Evolutionary conservation across 2,113 vertebrate species (phyloP).

Genomic region (Paedocypris sp.): DNA sequence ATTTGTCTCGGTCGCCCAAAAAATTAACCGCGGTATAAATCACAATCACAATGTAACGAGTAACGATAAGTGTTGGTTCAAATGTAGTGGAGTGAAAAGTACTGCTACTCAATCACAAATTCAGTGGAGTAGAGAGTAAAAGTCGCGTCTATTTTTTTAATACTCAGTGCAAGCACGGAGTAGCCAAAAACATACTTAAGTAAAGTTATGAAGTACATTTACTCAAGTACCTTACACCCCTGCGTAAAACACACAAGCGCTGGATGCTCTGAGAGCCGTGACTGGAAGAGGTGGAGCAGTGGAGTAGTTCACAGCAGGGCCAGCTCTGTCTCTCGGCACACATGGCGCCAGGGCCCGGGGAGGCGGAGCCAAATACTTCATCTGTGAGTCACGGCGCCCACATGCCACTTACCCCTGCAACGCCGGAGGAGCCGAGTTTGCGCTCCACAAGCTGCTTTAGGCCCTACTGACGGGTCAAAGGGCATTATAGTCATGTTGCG

Average conservation of each 20-base stretch:
- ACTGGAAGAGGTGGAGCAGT: constrained; percentile 24
- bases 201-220: no score
- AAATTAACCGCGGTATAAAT: no score
- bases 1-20: no score
- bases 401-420: not conserved
- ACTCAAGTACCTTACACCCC: no score
- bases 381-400: constrained; percentile 56
- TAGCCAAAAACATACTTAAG: no score
- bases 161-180: no score
- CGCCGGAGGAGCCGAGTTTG: not conserved
- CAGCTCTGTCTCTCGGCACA: constrained; percentile 18
- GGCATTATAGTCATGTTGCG: not conserved
- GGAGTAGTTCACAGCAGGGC: constrained; percentile 32
- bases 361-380: constrained; percentile 59
- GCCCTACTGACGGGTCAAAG: not conserved
- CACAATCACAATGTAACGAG: no score
- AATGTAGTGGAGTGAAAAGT: no score
- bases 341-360: constrained; percentile 33
- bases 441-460: not conserved
- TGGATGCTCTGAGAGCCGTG: not conserved
- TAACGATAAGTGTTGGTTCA: no score
- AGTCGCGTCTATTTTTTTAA: no score
- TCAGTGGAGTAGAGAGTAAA: no score
- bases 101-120: no score
- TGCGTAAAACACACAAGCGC: constrained; percentile 1